Conservation (phyloP, 2,888 invertebrate genomes). For the Leptinotarsa peninsularis region DNA sequence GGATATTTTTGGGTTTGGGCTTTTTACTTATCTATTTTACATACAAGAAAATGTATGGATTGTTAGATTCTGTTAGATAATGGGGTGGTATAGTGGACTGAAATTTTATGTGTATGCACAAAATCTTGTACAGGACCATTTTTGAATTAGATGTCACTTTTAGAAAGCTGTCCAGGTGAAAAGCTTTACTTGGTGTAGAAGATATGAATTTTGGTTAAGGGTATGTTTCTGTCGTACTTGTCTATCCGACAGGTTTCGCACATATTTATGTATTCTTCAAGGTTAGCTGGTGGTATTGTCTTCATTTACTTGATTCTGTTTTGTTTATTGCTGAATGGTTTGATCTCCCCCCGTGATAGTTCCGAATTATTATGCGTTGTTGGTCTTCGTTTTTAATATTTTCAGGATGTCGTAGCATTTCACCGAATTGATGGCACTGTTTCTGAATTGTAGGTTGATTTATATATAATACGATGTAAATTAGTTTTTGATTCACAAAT, state of each 20-base stretch:
- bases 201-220: not conserved
- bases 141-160: no score
- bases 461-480: no score
- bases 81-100: no score
- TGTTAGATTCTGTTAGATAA: no score
- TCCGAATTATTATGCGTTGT: not conserved
- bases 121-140: no score
- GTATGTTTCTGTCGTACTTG: not conserved
- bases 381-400: not conserved
- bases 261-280: not conserved
- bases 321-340: not conserved
- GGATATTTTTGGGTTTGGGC: no score
- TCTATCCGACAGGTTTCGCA: not conserved
- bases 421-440: not conserved
- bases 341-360: not conserved
- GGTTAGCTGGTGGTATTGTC: not conserved
- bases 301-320: not conserved
- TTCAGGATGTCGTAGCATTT: not conserved
- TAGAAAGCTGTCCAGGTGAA: no score
- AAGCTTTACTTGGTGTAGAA: not conserved
- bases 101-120: no score
- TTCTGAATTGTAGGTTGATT: not conserved
- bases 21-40: no score
- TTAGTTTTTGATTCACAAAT: no score
- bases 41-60: no score